Conservation (phyloP, 23 tunicate genomes). For the Halocynthia roretzi region DNA sequence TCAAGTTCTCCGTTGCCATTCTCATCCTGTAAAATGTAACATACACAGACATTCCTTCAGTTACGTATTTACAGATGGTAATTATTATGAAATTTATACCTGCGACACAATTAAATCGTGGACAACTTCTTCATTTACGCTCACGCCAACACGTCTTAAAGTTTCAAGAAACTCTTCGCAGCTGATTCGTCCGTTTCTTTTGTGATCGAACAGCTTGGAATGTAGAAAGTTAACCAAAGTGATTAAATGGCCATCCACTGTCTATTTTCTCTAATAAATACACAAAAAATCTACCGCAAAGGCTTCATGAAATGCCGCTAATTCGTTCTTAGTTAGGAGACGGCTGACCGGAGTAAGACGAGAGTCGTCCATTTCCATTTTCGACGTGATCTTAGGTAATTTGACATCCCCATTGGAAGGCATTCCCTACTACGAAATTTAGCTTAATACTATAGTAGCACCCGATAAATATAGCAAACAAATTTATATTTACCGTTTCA, state of each 20-base stretch:
- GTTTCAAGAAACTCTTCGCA: slow-evolving; percentile 58
- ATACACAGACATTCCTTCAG: neutral
- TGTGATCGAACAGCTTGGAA: slow-evolving; percentile 51
- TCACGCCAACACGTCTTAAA: slow-evolving; percentile 49
- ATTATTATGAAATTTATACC: slow-evolving; percentile 9
- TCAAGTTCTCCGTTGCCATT: slow-evolving; percentile 68
- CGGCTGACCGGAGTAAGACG: slow-evolving; percentile 39
- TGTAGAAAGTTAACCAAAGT: neutral
- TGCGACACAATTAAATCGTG: slow-evolving; percentile 48
- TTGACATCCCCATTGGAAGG: too few relatives aligned
- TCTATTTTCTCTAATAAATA: neutral
- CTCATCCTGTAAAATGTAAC: slow-evolving; percentile 30
- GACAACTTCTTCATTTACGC: slow-evolving; percentile 43
- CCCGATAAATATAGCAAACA: too few relatives aligned
- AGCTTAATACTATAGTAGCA: too few relatives aligned
- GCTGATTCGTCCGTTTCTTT: slow-evolving; percentile 45
- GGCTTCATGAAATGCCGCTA: slow-evolving; percentile 41
- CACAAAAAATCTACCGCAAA: slow-evolving; percentile 24
- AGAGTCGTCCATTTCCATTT: slow-evolving; percentile 33
- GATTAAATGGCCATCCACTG: neutral
- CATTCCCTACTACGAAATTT: too few relatives aligned
- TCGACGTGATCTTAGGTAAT: neutral
- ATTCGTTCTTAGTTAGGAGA: slow-evolving; percentile 40
- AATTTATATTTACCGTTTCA: too few relatives aligned
- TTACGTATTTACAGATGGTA: neutral